phyloP scores from a whole-genome alignment of 2,888 invertebrate genomes.

The Hyposoter didymator region DNA sequence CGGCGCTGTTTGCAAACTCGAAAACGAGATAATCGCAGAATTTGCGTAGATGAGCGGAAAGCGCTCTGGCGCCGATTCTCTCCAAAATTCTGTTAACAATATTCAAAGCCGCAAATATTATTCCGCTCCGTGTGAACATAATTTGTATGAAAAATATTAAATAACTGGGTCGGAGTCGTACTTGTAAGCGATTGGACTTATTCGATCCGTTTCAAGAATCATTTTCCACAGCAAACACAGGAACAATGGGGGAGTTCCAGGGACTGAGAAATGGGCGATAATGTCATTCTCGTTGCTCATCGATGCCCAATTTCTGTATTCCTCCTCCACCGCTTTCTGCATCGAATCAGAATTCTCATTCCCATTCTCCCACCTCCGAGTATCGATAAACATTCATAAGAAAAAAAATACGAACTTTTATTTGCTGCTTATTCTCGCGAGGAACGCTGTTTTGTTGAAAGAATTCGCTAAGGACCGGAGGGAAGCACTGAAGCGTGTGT shows the following conservation, averaged over 20 bases:
- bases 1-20: conserved; percentile 95
- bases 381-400: not conserved
- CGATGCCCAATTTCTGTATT: conserved; percentile 97
- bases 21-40: conserved; percentile 97
- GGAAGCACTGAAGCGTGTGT: conserved; percentile 96
- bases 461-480: conserved; percentile 94
- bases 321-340: conserved; percentile 95
- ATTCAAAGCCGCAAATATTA: not conserved
- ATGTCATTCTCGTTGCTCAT: conserved; percentile 99
- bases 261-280: conserved; percentile 97
- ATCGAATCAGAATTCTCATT: conserved; percentile 31
- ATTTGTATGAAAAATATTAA: not conserved
- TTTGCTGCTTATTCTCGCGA: conserved; percentile 95
- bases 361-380: not conserved
- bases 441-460: conserved; percentile 93
- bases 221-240: conserved; percentile 98
- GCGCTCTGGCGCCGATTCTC: conserved; percentile 95
- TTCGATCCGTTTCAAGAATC: conserved; percentile 96
- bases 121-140: not conserved
- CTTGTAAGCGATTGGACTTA: conserved; percentile 98
- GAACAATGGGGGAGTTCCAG: conserved; percentile 96
- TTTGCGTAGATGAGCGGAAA: conserved; percentile 96
- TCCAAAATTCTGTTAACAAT: conserved; percentile 91
- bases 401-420: conserved; percentile 86
- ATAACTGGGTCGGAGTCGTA: conserved; percentile 81